Base-by-base conservation (phyloP, 2,888 invertebrate genomes). In the Agrochola circellaris region DNA sequence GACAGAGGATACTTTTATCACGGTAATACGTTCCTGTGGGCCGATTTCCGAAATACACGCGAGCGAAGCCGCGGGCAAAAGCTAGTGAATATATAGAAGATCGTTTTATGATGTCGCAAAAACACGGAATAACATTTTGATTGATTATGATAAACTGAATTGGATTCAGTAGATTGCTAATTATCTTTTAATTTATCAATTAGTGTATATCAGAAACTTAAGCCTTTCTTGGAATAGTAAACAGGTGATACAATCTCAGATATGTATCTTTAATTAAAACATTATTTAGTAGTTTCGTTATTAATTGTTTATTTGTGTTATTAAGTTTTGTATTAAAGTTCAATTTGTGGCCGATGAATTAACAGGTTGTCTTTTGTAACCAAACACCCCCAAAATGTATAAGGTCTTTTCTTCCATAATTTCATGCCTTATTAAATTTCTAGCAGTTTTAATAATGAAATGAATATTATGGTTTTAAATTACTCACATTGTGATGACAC, bases 141-240 rank as follows among this genome's bases (percentile, higher is more conserved):
- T 58, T 60, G 38, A 9, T 34, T 34, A 42, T 72, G 76, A 73
- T 81, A 76, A 70, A 75, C 34, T 75, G 70, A 79, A 71, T 68
- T 80, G 62, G 83, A 68, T 75, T 83, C 79, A 71, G 51, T 48
- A 45, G 79, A 80, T 81, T 69, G 67, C n/a, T 61, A 64, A 42
- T 83, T 80, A 82, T 82, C 72, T 72, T 69, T 80, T 69, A 8
- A 68, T 68, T 79, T 68, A 80, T 80, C 66, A 79, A 58, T 75
- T 38, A 72, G n/a, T 73, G 38, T 30, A 79, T 73, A 62, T 58
- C 23, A 68, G n/a, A 34, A 62, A 83, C 54, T 64, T 68, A 34
- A 48, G 17, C n/a, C 23, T 62, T 84, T 84, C 69, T 48, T 67
- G n/a, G 70, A 80, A 84, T 73, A 75, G 45, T 66, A 54, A 75